Percentiles rank a stretch among this genome's conserved stretches.
These are phyloP conservation scores for Zeugodacus cucurbitae DNA, from an alignment of 1,140 invertebrate genomes.

Conservation along the genomic window DNA sequence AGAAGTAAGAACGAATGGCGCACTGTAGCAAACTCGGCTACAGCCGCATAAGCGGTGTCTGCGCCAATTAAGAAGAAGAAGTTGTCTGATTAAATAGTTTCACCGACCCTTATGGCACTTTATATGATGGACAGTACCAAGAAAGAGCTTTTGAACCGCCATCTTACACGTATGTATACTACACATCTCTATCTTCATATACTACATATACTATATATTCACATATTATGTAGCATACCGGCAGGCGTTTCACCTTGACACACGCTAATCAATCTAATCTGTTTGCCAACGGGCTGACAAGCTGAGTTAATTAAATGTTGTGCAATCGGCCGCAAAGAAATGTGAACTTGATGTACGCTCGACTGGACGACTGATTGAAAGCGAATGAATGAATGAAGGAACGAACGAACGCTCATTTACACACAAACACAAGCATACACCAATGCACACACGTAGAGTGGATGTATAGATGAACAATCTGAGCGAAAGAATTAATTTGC, in stretches of 20 bases:
- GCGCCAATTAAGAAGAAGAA: too few species aligned
- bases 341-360: not conserved
- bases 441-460: not conserved
- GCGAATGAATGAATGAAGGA: not conserved
- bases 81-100: too few species aligned
- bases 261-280: constrained; percentile 34
- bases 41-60: too few species aligned
- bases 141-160: too few species aligned
- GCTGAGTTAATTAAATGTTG: constrained; percentile 16
- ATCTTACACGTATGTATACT: not conserved
- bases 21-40: too few species aligned
- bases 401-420: not conserved
- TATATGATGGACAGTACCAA: too few species aligned
- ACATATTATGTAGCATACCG: not conserved
- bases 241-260: constrained; percentile 29
- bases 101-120: too few species aligned
- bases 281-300: constrained; percentile 15
- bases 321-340: not conserved
- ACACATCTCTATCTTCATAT: not conserved
- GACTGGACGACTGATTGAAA: not conserved
- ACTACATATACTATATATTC: not conserved
- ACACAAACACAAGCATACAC: not conserved
- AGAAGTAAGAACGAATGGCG: too few species aligned
- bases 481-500: constrained; percentile 17
- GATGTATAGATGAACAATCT: not conserved